Evolutionary conservation across 2,888 invertebrate genomes (phyloP).

Genomic region (Dryomyza anilis): DNA sequence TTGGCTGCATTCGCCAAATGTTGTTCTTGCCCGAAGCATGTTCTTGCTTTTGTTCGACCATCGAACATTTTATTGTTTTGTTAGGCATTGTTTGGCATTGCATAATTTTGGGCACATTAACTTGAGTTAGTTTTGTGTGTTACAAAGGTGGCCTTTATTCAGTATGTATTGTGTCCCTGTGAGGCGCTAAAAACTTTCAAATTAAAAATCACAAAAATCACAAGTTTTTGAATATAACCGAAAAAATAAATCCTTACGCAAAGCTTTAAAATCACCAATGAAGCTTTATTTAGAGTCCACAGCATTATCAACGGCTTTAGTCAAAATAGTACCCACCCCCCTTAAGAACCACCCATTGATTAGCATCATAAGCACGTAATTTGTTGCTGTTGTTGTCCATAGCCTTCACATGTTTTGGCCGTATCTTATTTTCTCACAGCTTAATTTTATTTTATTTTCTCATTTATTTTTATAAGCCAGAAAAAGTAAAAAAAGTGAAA

Average conservation of each 20-base stretch:
- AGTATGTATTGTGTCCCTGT: too few species aligned
- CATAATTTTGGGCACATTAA: too few species aligned
- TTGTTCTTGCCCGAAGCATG: too few species aligned
- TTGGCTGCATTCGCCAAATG: too few species aligned
- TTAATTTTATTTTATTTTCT: not conserved
- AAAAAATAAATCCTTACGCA: too few species aligned
- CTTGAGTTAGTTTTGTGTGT: too few species aligned
- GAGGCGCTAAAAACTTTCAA: not conserved
- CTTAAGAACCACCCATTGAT: not conserved
- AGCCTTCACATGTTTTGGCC: not conserved
- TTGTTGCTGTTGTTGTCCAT: not conserved
- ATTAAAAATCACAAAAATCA: not conserved
- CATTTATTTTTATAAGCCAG: conserved; percentile 5
- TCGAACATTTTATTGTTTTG: too few species aligned
- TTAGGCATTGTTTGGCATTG: conserved; percentile 23
- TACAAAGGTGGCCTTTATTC: too few species aligned
- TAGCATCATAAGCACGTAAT: not conserved
- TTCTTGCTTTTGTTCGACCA: too few species aligned
- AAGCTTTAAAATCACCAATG: not conserved
- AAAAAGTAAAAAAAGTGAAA: too few species aligned
- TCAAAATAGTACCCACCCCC: too few species aligned
- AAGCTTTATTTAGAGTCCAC: not conserved
- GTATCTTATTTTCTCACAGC: not conserved
- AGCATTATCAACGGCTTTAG: not conserved
- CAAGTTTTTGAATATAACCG: not conserved